Base-by-base conservation (phyloP, 1,140 invertebrate species). In the Hycleus phaleratus region DNA sequence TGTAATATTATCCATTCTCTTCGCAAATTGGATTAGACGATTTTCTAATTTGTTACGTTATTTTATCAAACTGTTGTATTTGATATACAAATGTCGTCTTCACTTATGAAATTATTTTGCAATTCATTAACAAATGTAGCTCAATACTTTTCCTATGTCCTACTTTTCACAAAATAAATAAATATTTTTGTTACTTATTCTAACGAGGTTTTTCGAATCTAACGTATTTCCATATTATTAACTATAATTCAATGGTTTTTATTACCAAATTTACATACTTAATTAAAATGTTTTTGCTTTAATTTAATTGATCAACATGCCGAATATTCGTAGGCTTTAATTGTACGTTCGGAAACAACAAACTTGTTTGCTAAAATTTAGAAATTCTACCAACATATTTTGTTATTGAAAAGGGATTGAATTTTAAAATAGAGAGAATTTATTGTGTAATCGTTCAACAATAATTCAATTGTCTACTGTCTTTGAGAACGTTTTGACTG, bases 41-140 rank as follows among this genome's bases (percentile, higher is more conserved):
- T 18, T 18, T 18, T 18, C 18, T 18, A 32, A 32, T 32, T 32
- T 32, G 32, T 32, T 32, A 7, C 32, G 32, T 32, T 32, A 32
- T 52, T 52, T 18, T 25, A 5, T 48, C 26, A 24, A 42, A 26
- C 40, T 38, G 7, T 6, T 40, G 51, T 43, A 26, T 46, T 53
- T 53, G 43, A n/a, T 25, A 53, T 53, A 45, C 51, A 45, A 26
- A 38, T 46, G 38, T 9, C 51, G 51, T 53, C 42, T 44, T 6
- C 12, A 25, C 51, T 53, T 53, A 53, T 53, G 51, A 53, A 53
- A 53, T 53, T 44, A 53, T 53, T 42, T 53, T 53, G 51, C 43
- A 53, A 53, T 53, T 53, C 32, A 32, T 32, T 32, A 32, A 53
- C 44, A 53, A 8, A 26, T 46, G 51, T 53, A 53, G 40, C 38